Base-by-base conservation (phyloP, 2,888 invertebrate species). In the Lampropteryx suffumata region DNA sequence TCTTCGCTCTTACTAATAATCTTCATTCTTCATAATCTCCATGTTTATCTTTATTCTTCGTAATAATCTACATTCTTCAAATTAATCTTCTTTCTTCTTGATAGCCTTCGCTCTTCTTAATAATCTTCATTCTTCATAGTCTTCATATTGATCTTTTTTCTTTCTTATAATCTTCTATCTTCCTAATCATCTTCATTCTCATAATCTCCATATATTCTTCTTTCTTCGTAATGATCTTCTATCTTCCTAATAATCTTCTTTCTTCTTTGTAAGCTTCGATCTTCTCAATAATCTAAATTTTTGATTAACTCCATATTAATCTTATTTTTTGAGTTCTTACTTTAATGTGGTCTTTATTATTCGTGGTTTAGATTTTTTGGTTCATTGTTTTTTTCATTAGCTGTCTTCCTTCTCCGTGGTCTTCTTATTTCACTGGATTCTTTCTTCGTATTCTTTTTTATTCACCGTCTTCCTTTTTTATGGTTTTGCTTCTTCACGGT, bases 1-100 rank as follows among this genome's bases (percentile, higher is more conserved):
- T 27, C 39, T 33, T 39, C 27, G 27, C 27, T 27, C 10, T 45
- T 46, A 29, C 1, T 47, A 35, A 42, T 40, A 1, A 14, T 29
- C 29, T 48, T 48, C 32, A 11, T 32, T 28, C 29, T 42, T 48
- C 33, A 7, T 39, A 33, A 33, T 42, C 13, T 28, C 39, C 26
- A 24, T 11, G 1, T 28, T 14, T 50, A 30, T 45, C 53, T 40
- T 29, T 37, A 54, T 40, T 29, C 28, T 52, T 57, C 51, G 47
- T 48, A 36, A 12, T 37, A 39, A 21, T 37, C 24, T 45, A 49
- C 17, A 4, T 32, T 36, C 41, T 33, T 41, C 28, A 6, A 34
- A 26, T 40, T 41, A 21, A 21, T 49, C 9, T 39, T 32, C 39
- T 14, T 29, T 49, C 9, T 30, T 30, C 35, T 43, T 54, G 40